These are phyloP conservation scores for Petrocephalus sullivani DNA, from an alignment of 2,797 vertebrate genomes.

Conservation along the genomic window DNA sequence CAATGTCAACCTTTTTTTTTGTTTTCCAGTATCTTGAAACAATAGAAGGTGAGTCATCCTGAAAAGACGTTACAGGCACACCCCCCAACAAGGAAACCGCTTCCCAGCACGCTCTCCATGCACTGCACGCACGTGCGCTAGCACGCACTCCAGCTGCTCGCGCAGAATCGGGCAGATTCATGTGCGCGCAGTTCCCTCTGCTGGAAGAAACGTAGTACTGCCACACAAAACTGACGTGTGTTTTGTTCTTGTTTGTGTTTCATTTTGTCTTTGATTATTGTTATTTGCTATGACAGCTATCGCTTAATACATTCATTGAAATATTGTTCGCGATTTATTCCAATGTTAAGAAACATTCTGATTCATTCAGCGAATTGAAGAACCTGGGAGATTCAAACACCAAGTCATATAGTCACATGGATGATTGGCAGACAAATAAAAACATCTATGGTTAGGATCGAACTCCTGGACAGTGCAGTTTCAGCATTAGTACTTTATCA, in stretches of 20 bases:
- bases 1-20: not conserved
- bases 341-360: not conserved
- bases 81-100: not conserved
- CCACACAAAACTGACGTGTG: not conserved
- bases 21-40: not conserved
- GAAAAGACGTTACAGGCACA: conserved; percentile 4
- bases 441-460: not conserved
- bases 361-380: not conserved
- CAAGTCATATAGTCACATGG: not conserved
- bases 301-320: not conserved
- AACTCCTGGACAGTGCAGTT: not conserved
- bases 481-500: not conserved
- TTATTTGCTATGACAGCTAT: not conserved
- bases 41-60: not conserved
- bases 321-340: not conserved
- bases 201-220: not conserved
- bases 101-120: not conserved
- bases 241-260: not conserved
- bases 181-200: not conserved
- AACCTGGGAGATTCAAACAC: not conserved
- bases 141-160: not conserved
- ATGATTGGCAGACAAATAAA: not conserved
- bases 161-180: not conserved
- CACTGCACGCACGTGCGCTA: not conserved
- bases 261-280: not conserved